Evolutionary conservation across 2,888 invertebrate genomes (phyloP).

Genomic region (Achlya flavicornis): DNA sequence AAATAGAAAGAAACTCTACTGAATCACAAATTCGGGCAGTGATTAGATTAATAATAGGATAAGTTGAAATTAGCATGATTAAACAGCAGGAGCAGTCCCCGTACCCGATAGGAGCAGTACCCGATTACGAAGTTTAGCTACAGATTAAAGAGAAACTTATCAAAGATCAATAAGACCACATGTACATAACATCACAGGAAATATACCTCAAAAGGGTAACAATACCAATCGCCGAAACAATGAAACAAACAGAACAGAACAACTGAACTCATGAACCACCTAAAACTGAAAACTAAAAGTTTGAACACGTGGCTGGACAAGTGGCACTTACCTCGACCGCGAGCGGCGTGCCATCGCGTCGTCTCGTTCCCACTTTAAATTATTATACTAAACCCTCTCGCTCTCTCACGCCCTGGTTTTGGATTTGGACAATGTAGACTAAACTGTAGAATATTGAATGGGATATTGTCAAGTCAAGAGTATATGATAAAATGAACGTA

Average conservation of each 20-base stretch:
- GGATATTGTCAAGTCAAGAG: constrained; percentile 15
- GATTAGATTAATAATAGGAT: background rate
- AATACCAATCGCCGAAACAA: constrained; percentile 41
- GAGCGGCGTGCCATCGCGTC: constrained; percentile 71
- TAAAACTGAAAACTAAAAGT: constrained; percentile 58
- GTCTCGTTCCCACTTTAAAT: constrained; percentile 81
- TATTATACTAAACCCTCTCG: constrained; percentile 65
- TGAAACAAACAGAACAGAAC: constrained; percentile 34
- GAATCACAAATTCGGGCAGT: background rate
- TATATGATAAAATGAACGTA: constrained; percentile 11
- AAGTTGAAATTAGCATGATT: background rate
- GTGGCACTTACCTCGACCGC: constrained; percentile 78
- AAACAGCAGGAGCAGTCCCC: too few relatives aligned
- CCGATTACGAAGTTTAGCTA: background rate
- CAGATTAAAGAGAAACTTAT: background rate
- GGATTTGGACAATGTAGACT: constrained; percentile 41
- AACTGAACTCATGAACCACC: constrained; percentile 41
- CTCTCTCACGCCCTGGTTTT: constrained; percentile 77
- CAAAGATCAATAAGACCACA: background rate
- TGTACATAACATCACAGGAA: constrained; percentile 18
- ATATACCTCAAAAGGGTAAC: constrained; percentile 27
- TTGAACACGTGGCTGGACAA: constrained; percentile 74
- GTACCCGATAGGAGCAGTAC: background rate
- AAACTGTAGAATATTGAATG: constrained; percentile 27
- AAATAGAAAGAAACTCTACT: background rate